phyloP scores from a whole-genome alignment of 2,113 vertebrate genomes.

The Morone saxatilis region DNA sequence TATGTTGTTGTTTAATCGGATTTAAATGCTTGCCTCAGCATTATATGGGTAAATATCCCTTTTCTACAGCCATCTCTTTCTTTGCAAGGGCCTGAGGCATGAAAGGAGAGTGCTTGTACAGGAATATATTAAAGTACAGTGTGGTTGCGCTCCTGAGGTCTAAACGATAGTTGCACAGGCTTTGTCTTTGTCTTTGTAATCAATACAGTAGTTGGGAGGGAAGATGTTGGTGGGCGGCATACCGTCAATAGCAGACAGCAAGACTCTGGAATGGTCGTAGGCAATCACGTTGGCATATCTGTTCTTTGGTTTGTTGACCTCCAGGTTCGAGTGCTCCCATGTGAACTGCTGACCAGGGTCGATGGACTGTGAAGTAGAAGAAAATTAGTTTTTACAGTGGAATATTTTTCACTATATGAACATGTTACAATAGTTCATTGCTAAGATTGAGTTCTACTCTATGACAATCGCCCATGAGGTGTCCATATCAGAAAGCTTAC shows the following conservation, averaged over 20 bases:
- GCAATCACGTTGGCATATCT: conserved; percentile 99
- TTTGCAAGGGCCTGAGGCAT: conserved; percentile 30
- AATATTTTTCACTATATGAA: not conserved
- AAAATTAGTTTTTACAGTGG: conserved; percentile 38
- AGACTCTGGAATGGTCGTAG: conserved; percentile 96
- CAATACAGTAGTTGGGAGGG: conserved; percentile 27
- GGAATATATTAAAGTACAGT: conserved; percentile 34
- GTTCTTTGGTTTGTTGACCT: conserved; percentile 99
- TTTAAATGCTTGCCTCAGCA: conserved; percentile 13
- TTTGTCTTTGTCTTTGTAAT: conserved; percentile 17
- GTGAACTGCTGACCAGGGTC: conserved; percentile 99
- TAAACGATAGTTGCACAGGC: not conserved
- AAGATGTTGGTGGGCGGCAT: conserved; percentile 71
- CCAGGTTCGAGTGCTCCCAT: conserved; percentile 98
- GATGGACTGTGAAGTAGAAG: conserved; percentile 90
- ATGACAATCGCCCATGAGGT: not conserved
- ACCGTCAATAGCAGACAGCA: conserved; percentile 97
- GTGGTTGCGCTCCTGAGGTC: conserved; percentile 26
- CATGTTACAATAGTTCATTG: not conserved
- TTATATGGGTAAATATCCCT: not conserved
- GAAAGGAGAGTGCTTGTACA: conserved; percentile 13
- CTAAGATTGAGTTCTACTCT: not conserved
- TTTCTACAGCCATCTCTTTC: conserved; percentile 21
- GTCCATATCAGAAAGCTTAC: conserved; percentile 7
- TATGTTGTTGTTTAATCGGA: conserved; percentile 16